Conservation (phyloP, 2,888 invertebrate species). For the Pasiphila rectangulata region DNA sequence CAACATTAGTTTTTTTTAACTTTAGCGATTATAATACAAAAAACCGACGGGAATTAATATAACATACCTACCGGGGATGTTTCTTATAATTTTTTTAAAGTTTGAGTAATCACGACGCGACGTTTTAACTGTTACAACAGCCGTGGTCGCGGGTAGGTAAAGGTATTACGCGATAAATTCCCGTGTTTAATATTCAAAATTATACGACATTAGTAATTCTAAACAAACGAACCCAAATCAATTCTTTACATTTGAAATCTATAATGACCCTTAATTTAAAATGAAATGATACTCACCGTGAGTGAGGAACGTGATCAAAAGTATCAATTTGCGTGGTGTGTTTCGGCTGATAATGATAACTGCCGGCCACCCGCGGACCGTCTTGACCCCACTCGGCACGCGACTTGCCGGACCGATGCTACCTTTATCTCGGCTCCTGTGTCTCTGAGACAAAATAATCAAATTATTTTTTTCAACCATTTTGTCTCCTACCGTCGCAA, state of each 20-base stretch:
- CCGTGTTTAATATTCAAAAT: too few relatives aligned
- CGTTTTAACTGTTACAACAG: too few relatives aligned
- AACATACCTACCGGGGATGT: too few relatives aligned
- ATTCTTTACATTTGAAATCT: background rate
- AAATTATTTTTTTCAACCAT: background rate
- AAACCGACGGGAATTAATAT: too few relatives aligned
- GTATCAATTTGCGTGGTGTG: slow-evolving; percentile 32
- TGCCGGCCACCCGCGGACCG: slow-evolving; percentile 30
- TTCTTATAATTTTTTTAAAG: too few relatives aligned
- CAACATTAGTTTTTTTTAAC: too few relatives aligned
- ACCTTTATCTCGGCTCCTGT: slow-evolving; percentile 14
- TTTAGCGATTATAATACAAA: too few relatives aligned
- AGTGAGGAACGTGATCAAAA: slow-evolving; percentile 26
- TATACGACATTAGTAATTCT: too few relatives aligned
- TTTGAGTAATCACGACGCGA: too few relatives aligned
- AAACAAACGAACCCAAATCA: background rate
- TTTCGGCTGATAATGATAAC: slow-evolving; percentile 32
- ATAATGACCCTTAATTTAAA: slow-evolving; percentile 10
- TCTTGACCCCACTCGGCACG: slow-evolving; percentile 29
- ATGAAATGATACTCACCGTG: slow-evolving; percentile 17
- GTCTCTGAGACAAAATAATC: slow-evolving; percentile 4
- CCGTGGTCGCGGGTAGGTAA: too few relatives aligned
- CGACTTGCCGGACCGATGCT: slow-evolving; percentile 26
- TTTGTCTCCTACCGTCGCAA: background rate
- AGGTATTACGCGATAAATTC: too few relatives aligned